Percentiles rank a stretch among this genome's conserved stretches.
Conservation (phyloP, 2,888 invertebrate genomes). For the Itoplectis maculator region DNA sequence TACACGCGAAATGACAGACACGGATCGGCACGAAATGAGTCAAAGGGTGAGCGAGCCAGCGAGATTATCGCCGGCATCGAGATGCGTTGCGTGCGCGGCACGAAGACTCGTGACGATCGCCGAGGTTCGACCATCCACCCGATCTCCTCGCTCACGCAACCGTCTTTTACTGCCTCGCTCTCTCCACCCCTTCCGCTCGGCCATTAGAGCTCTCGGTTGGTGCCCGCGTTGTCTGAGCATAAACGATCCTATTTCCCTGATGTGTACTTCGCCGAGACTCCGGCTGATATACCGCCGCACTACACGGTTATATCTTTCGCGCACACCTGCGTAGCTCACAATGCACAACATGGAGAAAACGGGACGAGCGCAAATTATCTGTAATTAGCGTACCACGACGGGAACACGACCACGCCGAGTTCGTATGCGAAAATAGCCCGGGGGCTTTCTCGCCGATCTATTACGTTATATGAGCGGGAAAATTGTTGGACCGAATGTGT, state of each 20-base stretch:
- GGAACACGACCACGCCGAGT: conserved; percentile 1
- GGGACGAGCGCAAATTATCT: conserved; percentile 3
- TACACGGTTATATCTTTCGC: conserved; percentile 18
- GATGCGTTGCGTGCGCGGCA: conserved; percentile 3
- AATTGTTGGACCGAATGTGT: conserved; percentile 17
- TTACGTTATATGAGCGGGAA: neutral
- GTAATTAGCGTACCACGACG: conserved; percentile 26
- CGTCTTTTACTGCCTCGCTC: conserved; percentile 26
- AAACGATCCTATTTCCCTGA: conserved; percentile 43
- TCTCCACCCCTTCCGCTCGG: neutral
- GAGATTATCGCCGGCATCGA: conserved; percentile 30
- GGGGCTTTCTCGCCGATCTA: conserved; percentile 23
- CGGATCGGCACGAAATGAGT: conserved; percentile 1
- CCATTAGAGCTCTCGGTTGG: conserved; percentile 14
- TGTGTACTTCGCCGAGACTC: conserved; percentile 17
- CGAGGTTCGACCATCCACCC: conserved; percentile 21
- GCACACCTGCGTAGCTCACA: conserved; percentile 2
- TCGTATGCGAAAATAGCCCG: conserved; percentile 33
- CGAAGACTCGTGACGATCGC: conserved; percentile 28
- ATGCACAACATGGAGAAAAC: conserved; percentile 13
- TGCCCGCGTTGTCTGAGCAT: conserved; percentile 7
- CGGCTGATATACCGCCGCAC: neutral
- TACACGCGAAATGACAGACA: neutral
- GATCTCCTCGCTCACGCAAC: conserved; percentile 36
- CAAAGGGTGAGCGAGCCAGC: neutral